Base-by-base conservation (phyloP, 23 tunicate species). In the Styela plicata region DNA sequence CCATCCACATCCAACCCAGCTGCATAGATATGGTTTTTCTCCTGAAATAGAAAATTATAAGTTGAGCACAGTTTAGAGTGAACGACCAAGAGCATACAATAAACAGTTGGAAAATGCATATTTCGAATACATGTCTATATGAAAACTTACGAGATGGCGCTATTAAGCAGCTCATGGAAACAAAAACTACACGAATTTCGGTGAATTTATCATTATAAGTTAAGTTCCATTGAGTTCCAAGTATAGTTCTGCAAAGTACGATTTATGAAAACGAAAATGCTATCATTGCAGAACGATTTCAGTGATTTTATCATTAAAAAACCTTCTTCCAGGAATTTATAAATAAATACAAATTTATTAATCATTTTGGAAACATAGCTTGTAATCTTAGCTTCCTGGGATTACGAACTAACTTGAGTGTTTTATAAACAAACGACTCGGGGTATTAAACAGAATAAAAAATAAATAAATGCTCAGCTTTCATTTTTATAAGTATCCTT, bases 1-100 rank as follows among this genome's bases (percentile, higher is more conserved):
- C 99, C 99, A 96, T 1, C 96, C 99, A 65, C 99, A 96, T 24
- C 96, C 99, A 10, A 84, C 83, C 99, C 99, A 96, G n/a, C 83
- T 96, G 78, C 99, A 96, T 34, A 86, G 91, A 73, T 96, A 96
- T 1, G 99, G 99, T 69, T 96, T 96, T 63, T 96, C 99, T 52
- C 99, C 99, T 96, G 74, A 44, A 44, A 44, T 13, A 44, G n/a
- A 44, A 44, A 13, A 5, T 44, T 44, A 44, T 44, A 44, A n/a
- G n/a, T n/a, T n/a, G n/a, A n/a, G n/a, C 13, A 44, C 13, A 44
- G 7, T 44, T 44, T 5, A 44, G 13, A 44, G 7, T 44, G 57
- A 44, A 44, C 13, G n/a, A n/a, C 13, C 13, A 44, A 44, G 13
- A 7, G 10, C 57, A 44, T 5, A 44, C 13, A 44, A 5, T 44